Percentiles rank a stretch among this genome's conserved stretches.
phyloP scores from a whole-genome alignment of 1,140 invertebrate species.

The Saxidomus purpurata region DNA sequence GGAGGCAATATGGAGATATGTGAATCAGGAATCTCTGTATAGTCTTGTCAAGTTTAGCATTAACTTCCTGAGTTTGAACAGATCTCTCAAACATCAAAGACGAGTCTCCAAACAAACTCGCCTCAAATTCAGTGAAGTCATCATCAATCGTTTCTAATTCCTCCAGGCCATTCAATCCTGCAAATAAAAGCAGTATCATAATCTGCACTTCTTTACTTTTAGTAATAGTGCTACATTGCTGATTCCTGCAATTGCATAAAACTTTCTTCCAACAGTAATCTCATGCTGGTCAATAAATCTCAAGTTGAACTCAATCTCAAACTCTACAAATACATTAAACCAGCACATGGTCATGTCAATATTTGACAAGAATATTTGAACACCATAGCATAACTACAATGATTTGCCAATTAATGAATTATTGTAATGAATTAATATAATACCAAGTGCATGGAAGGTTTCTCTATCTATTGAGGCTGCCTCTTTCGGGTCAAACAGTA shows the following conservation, averaged over 20 bases:
- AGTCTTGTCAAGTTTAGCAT: slow-evolving; percentile 91
- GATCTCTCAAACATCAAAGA: slow-evolving; percentile 92
- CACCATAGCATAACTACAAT: too few species aligned
- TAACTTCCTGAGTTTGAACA: slow-evolving; percentile 91
- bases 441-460: slow-evolving; percentile 94
- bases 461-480: slow-evolving; percentile 94
- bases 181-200: slow-evolving; percentile 45
- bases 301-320: too few species aligned
- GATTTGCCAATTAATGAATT: too few species aligned
- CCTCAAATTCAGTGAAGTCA: slow-evolving; percentile 91
- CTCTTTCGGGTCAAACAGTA: slow-evolving; percentile 95
- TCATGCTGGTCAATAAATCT: too few species aligned
- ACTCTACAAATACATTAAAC: too few species aligned
- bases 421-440: too few species aligned
- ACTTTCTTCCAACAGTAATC: too few species aligned
- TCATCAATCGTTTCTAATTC: slow-evolving; percentile 92
- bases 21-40: slow-evolving; percentile 94
- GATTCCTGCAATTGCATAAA: too few species aligned
- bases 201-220: too few species aligned
- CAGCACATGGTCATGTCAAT: too few species aligned
- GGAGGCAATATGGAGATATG: slow-evolving; percentile 94
- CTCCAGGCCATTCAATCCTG: slow-evolving; percentile 92
- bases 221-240: too few species aligned
- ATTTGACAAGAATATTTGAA: too few species aligned
- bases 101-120: slow-evolving; percentile 92